Evolutionary conservation across 2,797 vertebrate genomes (phyloP), one percentile per base, ranked within the genome.

Genomic region (Aphelocoma californica): DNA sequence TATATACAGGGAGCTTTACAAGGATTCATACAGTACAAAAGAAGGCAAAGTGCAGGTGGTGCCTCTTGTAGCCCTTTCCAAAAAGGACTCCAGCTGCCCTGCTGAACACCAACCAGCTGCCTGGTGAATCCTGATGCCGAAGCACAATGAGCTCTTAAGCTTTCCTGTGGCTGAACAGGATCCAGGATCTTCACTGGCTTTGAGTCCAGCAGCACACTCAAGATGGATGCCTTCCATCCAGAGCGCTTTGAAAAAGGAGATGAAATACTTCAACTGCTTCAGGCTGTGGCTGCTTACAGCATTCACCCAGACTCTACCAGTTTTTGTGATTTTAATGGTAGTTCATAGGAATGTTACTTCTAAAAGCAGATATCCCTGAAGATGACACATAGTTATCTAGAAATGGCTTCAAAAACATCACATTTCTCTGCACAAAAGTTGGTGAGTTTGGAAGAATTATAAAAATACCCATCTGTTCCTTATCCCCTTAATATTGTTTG

Each of bases 171-270:
- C 91, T 92, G 73, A 93, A 72, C 70, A 72, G 81, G 32, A 81
- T 90, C 95, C 86, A 60, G 44, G 50, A 44, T 94, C 90, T 92
- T 81, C 58, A 44, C 50, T 90, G 83, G 65, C 83, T 71, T 88
- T 60, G 48, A 86, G 79, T 71, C 72, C 16, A 6, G 61, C 18
- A 4, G 79, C 72, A 64, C 82, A 61, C 53, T 93, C 4, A 31
- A 81, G 73, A 88, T 93, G 78, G 88, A 88, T 90, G 50, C 91
- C 53, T 87, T 92, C 92, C 61, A 74, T 61, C 69, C 66, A 62
- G 80, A 25, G 9, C 48, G 34, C 53, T 93, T 88, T 89, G 86
- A 42, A 92, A 91, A 90, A 73, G 44, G 62, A 93, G 94, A 48
- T 90, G 0, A 92, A 95, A 95, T 81, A 64, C 26, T 88, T 95